phyloP scores from a whole-genome alignment of 2,888 invertebrate genomes.

The Emesis furor region DNA sequence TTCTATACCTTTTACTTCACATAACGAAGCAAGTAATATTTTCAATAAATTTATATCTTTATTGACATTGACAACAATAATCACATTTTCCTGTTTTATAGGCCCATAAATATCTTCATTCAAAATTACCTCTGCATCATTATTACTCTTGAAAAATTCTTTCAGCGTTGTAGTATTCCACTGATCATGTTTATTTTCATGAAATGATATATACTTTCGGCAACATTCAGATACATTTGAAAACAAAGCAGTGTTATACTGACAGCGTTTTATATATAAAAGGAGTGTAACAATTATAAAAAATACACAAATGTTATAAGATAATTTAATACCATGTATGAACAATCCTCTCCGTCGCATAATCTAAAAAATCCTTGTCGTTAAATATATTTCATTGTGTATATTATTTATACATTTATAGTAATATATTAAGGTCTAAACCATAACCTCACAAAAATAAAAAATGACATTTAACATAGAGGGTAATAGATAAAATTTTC shows the following conservation, averaged over 20 bases:
- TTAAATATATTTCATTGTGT: no score
- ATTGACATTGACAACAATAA: constrained; percentile 80
- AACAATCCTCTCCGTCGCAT: background rate
- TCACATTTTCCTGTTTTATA: constrained; percentile 76
- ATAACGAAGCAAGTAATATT: constrained; percentile 80
- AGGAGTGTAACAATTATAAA: background rate
- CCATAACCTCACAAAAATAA: no score
- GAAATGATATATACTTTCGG: constrained; percentile 25
- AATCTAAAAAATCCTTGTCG: background rate
- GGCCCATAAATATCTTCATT: constrained; percentile 79
- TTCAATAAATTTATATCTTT: constrained; percentile 77
- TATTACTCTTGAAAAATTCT: constrained; percentile 63
- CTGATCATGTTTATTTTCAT: constrained; percentile 11
- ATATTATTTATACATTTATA: no score
- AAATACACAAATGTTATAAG: constrained; percentile 1
- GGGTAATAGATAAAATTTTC: no score
- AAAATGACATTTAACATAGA: no score
- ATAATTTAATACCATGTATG: background rate
- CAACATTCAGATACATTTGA: constrained; percentile 9
- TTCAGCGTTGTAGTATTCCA: constrained; percentile 43
- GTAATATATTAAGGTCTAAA: no score
- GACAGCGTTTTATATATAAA: background rate
- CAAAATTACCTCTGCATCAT: constrained; percentile 75
- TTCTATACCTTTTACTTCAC: constrained; percentile 80
- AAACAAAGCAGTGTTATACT: background rate